A percentile compares a stretch with the other conserved stretches of the same genome.
Evolutionary conservation across 2,797 vertebrate genomes (phyloP).

Genomic region (Poeciliopsis infans): DNA sequence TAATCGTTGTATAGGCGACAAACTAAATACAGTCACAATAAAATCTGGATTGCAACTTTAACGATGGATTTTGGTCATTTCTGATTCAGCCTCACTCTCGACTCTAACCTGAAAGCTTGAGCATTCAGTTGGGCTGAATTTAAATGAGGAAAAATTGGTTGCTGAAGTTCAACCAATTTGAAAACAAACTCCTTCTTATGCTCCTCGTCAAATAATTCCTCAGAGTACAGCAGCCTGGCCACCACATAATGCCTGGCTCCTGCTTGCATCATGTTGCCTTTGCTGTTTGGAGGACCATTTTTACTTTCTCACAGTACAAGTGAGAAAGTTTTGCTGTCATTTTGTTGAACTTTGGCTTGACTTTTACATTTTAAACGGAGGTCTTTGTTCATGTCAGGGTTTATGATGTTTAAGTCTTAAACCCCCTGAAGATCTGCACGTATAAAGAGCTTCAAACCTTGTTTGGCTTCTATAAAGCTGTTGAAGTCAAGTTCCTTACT

Average conservation of each 20-base stretch:
- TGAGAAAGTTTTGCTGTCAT: background rate
- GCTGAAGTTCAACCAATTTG: background rate
- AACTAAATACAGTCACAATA: background rate
- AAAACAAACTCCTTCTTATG: slow-evolving; percentile 75
- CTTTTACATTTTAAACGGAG: background rate
- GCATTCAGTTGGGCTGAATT: background rate
- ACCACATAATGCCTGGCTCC: slow-evolving; percentile 86
- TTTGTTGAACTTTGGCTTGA: background rate
- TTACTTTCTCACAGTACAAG: no score
- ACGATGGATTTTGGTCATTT: background rate
- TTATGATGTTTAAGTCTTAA: background rate
- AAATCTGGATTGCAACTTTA: background rate
- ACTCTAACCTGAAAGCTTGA: background rate
- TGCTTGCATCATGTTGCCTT: slow-evolving; percentile 79
- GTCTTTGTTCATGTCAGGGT: background rate
- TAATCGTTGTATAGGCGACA: background rate
- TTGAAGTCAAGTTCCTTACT: background rate
- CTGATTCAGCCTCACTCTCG: background rate
- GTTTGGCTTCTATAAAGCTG: background rate
- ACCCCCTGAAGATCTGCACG: background rate
- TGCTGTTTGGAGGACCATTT: slow-evolving; percentile 24
- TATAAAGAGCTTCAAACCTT: background rate
- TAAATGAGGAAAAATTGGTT: background rate
- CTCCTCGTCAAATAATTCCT: slow-evolving; percentile 84
- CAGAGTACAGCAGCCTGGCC: slow-evolving; percentile 88